Evolutionary conservation across 2,888 invertebrate genomes (phyloP).

Genomic region (Uropetala carovei): DNA sequence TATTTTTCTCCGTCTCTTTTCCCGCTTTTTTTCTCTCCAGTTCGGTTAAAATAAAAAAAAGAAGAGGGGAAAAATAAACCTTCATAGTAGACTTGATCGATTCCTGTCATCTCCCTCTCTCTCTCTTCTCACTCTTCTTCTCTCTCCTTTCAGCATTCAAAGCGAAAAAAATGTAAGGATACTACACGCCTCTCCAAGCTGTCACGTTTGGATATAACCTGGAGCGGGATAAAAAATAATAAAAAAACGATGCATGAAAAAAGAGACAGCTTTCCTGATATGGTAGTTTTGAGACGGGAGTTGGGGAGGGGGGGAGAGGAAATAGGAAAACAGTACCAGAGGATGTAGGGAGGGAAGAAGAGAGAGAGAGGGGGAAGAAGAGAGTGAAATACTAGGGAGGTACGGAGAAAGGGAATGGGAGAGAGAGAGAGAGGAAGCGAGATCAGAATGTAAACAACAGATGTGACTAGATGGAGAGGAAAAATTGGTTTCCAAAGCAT

Average conservation of each 20-base stretch:
- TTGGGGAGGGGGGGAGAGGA: neutral
- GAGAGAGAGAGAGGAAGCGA: constrained; percentile 25
- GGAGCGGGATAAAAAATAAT: constrained; percentile 10
- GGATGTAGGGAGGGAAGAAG: neutral
- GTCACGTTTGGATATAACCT: constrained; percentile 52
- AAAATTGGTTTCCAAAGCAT: constrained; percentile 55
- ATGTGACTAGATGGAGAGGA: constrained; percentile 52
- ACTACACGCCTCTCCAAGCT: constrained; percentile 42
- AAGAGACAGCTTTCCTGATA: neutral
- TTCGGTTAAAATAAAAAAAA: neutral
- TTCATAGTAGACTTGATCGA: constrained; percentile 31
- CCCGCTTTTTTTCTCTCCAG: too few relatives aligned
- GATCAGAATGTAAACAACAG: constrained; percentile 51
- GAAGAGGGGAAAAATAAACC: constrained; percentile 18
- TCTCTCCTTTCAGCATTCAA: constrained; percentile 42
- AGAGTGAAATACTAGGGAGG: neutral
- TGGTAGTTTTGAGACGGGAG: neutral
- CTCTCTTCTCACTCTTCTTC: neutral
- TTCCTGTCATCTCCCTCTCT: constrained; percentile 42
- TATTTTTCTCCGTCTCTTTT: neutral
- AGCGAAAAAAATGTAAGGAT: constrained; percentile 47
- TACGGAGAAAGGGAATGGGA: neutral
- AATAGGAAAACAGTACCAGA: neutral
- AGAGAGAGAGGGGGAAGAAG: neutral
- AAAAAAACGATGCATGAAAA: constrained; percentile 35